Evolutionary conservation across 2,113 vertebrate genomes (phyloP), one percentile per base, ranked within the genome.

Genomic region (Baryphthengus martii): DNA sequence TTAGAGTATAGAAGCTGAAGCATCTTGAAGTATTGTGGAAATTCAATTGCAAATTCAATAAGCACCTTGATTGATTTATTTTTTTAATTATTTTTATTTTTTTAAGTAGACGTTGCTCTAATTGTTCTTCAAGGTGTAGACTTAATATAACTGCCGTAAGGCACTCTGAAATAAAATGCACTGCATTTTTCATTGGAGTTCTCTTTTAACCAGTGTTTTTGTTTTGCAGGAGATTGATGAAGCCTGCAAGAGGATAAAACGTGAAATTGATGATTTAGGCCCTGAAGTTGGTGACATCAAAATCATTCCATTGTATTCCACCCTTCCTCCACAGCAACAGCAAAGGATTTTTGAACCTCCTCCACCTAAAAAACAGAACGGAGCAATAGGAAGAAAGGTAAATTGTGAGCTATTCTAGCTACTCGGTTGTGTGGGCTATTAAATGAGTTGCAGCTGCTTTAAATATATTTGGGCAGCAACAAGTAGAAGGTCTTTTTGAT

Each of bases 201-300:
- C 17, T 81, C 31, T 90, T 95, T 67, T 74, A 85, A 93, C 45
- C 56, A 14, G 0, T 55, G 21, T 75, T 95, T 93, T 81, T 93
- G 7, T 96, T 95, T 97, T 98, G 76, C 94, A 99, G 99, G 99
- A 99, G 98, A 99, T 99, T 80, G 99, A 99, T 93, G 99, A 99
- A 98, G 99, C 99, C 73, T 99, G 99, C 97, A 99, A 99, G 97
- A 98, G 99, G 93, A 99, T 99, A 98, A 99, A 99, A 96, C 98
- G 99, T 58, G 99, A 99, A 97, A 98, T 99, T 33, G 99, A 99
- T 95, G 99, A 99, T 95, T 98, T 99, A 92, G 99, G 99, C 28
- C 99, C 99, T 21, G 99, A 99, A 94, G 99, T 99, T 87, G 99
- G 99, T 20, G 99, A 99, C 93, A 99, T 99, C 96, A 99, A 99